These are phyloP conservation scores for Drosophila melanogaster DNA, from an alignment of 1,140 invertebrate genomes.

Conservation along the genomic window DNA sequence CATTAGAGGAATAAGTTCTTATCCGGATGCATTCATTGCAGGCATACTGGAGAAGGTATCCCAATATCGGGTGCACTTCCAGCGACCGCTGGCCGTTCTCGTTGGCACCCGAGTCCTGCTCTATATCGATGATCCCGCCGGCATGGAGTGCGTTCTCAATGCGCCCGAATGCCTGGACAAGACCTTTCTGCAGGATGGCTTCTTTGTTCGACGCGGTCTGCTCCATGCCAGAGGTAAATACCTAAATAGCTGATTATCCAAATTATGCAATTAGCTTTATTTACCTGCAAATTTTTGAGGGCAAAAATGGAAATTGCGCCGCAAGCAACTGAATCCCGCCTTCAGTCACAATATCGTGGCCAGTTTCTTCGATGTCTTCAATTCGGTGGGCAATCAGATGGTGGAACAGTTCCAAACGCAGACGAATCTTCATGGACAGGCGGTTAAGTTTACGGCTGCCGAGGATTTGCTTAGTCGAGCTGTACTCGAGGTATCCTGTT, in stretches of 20 bases:
- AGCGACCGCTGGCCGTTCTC: conserved; percentile 64
- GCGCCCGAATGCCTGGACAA: conserved; percentile 76
- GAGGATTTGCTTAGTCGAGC: conserved; percentile 78
- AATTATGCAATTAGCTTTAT: too few relatives aligned
- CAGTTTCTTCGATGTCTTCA: conserved; percentile 76
- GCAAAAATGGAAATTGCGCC: conserved; percentile 74
- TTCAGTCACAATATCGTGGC: conserved; percentile 75
- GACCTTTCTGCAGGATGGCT: conserved; percentile 79
- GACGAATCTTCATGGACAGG: conserved; percentile 45
- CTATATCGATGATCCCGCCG: conserved; percentile 75
- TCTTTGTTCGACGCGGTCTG: conserved; percentile 70
- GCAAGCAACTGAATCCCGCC: conserved; percentile 78
- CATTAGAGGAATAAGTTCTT: too few relatives aligned
- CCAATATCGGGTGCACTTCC: conserved; percentile 56
- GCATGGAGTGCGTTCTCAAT: conserved; percentile 75
- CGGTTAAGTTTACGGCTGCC: conserved; percentile 63
- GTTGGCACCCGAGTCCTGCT: conserved; percentile 68
- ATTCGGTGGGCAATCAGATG: conserved; percentile 73
- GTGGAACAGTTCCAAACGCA: conserved; percentile 54
- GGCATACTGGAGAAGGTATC: conserved; percentile 70
- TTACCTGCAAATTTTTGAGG: too few relatives aligned
- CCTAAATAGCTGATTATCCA: too few relatives aligned
- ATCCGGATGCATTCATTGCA: conserved; percentile 2
- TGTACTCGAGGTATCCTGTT: conserved; percentile 76
- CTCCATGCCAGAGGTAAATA: conserved; percentile 69